These are phyloP conservation scores for Drosophila neutralis DNA, from an alignment of 2,888 invertebrate species.

Conservation along the genomic window DNA sequence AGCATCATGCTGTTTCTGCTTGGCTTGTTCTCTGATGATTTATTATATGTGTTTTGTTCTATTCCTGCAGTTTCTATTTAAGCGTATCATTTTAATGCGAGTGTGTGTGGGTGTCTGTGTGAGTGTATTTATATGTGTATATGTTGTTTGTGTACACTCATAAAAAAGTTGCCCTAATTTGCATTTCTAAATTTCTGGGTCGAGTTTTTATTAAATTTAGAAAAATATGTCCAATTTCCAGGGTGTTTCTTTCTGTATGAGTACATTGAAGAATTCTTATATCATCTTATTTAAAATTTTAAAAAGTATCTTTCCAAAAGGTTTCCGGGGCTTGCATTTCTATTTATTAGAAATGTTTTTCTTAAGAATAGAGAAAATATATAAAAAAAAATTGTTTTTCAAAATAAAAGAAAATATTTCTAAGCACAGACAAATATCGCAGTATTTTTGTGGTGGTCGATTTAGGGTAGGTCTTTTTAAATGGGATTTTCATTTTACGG, in stretches of 20 bases:
- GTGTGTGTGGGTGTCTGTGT: conserved; percentile 1
- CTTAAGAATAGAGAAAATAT: no score
- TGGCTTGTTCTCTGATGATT: conserved; percentile 73
- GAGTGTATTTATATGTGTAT: neutral
- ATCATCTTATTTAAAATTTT: neutral
- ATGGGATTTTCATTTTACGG: neutral
- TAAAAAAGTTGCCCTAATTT: conserved; percentile 8
- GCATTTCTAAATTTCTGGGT: neutral
- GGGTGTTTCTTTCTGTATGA: neutral
- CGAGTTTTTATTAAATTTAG: neutral
- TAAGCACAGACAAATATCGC: no score
- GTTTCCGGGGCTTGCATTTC: no score
- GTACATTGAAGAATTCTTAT: neutral
- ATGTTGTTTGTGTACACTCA: conserved; percentile 12
- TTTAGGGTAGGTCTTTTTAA: neutral
- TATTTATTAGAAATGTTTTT: no score
- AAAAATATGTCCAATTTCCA: neutral
- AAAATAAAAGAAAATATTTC: neutral
- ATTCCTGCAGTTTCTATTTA: conserved; percentile 57
- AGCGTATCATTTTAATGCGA: conserved; percentile 15
- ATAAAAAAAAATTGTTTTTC: neutral
- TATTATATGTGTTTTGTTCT: conserved; percentile 76
- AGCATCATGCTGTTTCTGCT: conserved; percentile 67
- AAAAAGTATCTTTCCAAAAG: no score
- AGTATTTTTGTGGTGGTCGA: no score